Conservation (phyloP, 2,113 vertebrate genomes). For the Mus spicilegus region DNA sequence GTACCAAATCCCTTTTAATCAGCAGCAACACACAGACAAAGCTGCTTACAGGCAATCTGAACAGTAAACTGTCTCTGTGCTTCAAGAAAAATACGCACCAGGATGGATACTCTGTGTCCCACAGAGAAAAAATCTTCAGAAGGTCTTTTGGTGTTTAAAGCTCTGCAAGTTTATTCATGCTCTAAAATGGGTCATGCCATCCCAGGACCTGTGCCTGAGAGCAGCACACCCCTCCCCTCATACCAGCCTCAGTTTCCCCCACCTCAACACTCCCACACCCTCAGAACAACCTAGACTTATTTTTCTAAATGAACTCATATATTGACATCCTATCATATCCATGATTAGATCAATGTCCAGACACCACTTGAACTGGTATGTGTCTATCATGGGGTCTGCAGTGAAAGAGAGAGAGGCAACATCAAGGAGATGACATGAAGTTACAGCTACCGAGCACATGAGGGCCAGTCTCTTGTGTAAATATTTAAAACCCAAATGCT, state of each 20-base stretch:
- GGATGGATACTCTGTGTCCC: neutral
- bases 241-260: neutral
- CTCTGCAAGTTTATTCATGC: neutral
- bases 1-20: neutral
- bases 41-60: neutral
- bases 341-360: neutral
- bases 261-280: neutral
- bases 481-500: neutral
- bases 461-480: neutral
- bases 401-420: neutral
- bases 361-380: neutral
- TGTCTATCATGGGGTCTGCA: neutral
- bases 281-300: neutral
- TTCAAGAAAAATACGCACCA: neutral
- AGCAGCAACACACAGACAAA: neutral
- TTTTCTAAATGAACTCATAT: neutral
- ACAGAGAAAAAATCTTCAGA: neutral
- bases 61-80: neutral
- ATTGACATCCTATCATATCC: neutral
- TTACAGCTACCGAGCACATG: neutral
- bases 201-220: neutral
- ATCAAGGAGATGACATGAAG: neutral
- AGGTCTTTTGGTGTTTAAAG: neutral
- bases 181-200: rapidly evolving
- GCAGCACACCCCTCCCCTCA: neutral